These are phyloP conservation scores for Linurgus olivaceus DNA, from an alignment of 2,797 vertebrate species.

Conservation along the genomic window DNA sequence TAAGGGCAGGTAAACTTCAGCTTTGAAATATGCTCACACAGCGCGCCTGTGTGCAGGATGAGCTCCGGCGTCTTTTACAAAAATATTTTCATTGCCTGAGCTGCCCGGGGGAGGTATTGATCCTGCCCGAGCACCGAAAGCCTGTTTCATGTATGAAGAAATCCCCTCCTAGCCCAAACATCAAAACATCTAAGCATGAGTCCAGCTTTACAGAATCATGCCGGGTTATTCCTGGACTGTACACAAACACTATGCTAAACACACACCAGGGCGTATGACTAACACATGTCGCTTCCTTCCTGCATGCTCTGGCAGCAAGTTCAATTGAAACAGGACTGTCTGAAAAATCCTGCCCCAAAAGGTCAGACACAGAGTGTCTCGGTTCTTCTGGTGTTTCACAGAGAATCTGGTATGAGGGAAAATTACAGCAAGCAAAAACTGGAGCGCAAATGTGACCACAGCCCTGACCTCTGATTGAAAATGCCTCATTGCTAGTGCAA, in stretches of 20 bases:
- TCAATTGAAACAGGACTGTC: slow-evolving; percentile 56
- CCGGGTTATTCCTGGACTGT: slow-evolving; percentile 32
- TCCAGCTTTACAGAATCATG: slow-evolving; percentile 28
- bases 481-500: slow-evolving; percentile 39
- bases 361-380: slow-evolving; percentile 51
- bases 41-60: rapidly evolving
- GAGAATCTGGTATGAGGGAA: slow-evolving; percentile 47
- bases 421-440: slow-evolving; percentile 48
- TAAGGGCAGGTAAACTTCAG: neutral
- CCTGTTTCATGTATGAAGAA: slow-evolving; percentile 48
- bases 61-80: neutral
- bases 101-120: neutral
- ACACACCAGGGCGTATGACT: slow-evolving; percentile 72
- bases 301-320: slow-evolving; percentile 61
- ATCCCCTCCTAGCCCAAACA: slow-evolving; percentile 35
- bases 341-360: slow-evolving; percentile 62
- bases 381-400: slow-evolving; percentile 10
- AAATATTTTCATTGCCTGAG: slow-evolving; percentile 41
- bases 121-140: neutral
- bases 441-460: slow-evolving; percentile 64
- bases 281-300: slow-evolving; percentile 79
- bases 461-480: slow-evolving; percentile 61
- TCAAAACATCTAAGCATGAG: slow-evolving; percentile 27
- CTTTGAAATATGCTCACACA: neutral
- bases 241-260: slow-evolving; percentile 58